Percentiles rank a stretch among this genome's conserved stretches.
Conservation (phyloP, 2,797 vertebrate genomes). For the Aphelocoma californica region DNA sequence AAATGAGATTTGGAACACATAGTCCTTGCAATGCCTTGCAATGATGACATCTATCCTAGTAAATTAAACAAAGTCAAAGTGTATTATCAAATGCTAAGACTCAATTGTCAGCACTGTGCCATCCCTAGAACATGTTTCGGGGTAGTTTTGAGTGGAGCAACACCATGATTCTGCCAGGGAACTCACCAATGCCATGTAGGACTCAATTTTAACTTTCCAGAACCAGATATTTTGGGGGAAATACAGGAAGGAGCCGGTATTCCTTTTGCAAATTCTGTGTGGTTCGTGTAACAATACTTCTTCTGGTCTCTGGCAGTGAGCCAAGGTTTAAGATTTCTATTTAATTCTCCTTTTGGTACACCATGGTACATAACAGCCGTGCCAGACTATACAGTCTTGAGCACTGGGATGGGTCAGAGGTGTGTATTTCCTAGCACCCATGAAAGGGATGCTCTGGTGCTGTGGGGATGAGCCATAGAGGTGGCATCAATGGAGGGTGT, state of each 20-base stretch:
- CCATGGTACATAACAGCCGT: background rate
- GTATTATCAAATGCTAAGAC: background rate
- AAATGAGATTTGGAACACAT: background rate
- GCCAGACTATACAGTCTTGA: background rate
- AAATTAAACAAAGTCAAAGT: background rate
- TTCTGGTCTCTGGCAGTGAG: background rate
- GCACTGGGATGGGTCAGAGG: background rate
- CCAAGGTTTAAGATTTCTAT: background rate
- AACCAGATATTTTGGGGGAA: background rate
- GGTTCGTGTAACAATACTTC: background rate
- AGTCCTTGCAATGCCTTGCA: background rate
- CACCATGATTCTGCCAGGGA: background rate
- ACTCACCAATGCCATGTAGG: background rate
- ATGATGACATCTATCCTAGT: background rate
- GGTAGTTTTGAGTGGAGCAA: background rate
- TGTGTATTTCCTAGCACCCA: background rate
- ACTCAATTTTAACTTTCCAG: background rate
- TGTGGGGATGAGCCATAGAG: background rate
- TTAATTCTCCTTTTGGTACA: background rate
- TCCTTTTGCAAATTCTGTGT: background rate
- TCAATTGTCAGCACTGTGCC: background rate
- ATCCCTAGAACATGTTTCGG: background rate
- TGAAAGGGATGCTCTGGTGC: background rate
- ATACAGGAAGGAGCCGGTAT: background rate
- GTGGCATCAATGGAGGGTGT: background rate